These are phyloP conservation scores for Pelodiscus sinensis DNA, from an alignment of 2,113 vertebrate species.

Conservation along the genomic window DNA sequence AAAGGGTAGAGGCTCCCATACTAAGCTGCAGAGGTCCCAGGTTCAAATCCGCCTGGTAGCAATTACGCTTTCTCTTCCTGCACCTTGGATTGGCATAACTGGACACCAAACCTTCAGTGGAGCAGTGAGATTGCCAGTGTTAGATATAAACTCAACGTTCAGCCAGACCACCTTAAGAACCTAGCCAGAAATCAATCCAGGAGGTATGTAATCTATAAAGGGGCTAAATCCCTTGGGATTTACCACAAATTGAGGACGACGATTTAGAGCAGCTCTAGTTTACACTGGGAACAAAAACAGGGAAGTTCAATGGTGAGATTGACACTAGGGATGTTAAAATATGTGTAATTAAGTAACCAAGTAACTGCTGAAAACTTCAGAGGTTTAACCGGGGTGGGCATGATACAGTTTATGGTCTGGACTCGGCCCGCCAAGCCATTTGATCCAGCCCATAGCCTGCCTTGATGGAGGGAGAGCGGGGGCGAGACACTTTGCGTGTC, in stretches of 20 bases:
- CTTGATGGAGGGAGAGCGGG: too few relatives aligned
- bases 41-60: too few relatives aligned
- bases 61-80: neutral
- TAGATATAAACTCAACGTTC: neutral
- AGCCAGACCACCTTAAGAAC: neutral
- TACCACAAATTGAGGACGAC: neutral
- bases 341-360: too few relatives aligned
- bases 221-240: neutral
- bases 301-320: neutral
- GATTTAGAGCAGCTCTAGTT: neutral
- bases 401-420: too few relatives aligned
- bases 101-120: neutral
- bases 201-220: neutral
- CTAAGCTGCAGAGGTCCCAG: too few relatives aligned
- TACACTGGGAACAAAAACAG: fast-evolving
- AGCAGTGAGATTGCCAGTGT: neutral
- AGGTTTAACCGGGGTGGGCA: too few relatives aligned
- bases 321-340: too few relatives aligned
- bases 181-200: neutral
- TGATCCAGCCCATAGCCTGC: too few relatives aligned
- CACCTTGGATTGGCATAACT: neutral
- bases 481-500: too few relatives aligned
- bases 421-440: too few relatives aligned
- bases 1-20: too few relatives aligned
- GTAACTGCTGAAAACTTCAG: too few relatives aligned